A percentile compares a stretch with the other conserved stretches of the same genome.
These are phyloP conservation scores for Gnathonemus longibarbis DNA, from an alignment of 2,113 vertebrate genomes.

Conservation along the genomic window DNA sequence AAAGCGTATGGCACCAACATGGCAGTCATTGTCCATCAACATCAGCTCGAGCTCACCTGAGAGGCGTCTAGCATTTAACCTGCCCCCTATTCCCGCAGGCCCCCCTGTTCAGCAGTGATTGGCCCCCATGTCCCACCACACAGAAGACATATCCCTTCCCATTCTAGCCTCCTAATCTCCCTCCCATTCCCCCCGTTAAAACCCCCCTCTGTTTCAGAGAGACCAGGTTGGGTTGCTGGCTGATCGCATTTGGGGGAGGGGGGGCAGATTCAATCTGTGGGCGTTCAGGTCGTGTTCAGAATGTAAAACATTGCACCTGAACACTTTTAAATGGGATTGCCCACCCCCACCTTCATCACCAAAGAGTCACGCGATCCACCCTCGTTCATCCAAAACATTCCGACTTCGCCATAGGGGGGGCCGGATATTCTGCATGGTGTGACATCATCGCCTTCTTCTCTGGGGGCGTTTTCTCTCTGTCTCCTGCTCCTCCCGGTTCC, in stretches of 20 bases:
- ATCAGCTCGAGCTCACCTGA: background rate
- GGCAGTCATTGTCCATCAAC: background rate
- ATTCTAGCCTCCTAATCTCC: background rate
- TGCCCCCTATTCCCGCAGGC: background rate
- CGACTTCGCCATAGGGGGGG: background rate
- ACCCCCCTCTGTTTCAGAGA: background rate
- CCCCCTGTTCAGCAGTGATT: background rate
- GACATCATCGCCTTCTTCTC: background rate
- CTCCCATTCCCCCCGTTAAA: background rate
- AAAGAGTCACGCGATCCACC: background rate
- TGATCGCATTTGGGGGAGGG: background rate
- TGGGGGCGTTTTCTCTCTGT: background rate
- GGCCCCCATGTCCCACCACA: background rate
- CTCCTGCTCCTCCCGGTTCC: background rate
- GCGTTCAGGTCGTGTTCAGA: background rate
- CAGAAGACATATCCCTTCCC: background rate
- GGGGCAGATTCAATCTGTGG: background rate
- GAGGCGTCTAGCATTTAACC: background rate
- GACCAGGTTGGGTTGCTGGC: background rate
- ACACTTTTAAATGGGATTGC: background rate
- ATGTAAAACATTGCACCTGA: background rate
- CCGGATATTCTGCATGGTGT: background rate
- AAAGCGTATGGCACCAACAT: background rate
- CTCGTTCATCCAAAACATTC: background rate
- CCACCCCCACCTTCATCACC: background rate